Evolutionary conservation across 1,140 invertebrate species (phyloP).

Genomic region (Maconellicoccus hirsutus): DNA sequence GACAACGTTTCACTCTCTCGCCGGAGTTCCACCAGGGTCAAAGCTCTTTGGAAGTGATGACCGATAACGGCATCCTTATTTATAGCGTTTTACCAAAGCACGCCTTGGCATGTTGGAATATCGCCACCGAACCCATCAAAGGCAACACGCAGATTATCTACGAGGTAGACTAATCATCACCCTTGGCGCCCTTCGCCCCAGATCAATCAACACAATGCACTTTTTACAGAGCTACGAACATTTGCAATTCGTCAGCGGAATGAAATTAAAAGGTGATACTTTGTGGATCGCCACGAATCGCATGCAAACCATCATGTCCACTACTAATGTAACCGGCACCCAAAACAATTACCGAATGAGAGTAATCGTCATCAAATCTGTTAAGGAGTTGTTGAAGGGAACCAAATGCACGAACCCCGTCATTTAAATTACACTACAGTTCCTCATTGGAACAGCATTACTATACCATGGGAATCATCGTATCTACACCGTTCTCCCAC

Average conservation of each 20-base stretch:
- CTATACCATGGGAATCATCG: no score
- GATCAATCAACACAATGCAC: no score
- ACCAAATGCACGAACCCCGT: neutral
- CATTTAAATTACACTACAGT: no score
- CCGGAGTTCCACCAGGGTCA: constrained; percentile 29
- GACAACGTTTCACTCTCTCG: constrained; percentile 27
- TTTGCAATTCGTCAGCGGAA: constrained; percentile 30
- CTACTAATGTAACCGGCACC: neutral
- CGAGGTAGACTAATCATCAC: constrained; percentile 25
- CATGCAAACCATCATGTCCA: constrained; percentile 27
- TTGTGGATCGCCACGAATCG: constrained; percentile 28
- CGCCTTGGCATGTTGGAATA: constrained; percentile 37
- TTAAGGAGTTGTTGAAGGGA: neutral
- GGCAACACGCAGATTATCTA: constrained; percentile 27
- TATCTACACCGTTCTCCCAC: no score
- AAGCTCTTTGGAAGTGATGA: constrained; percentile 34
- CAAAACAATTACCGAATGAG: neutral
- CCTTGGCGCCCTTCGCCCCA: no score
- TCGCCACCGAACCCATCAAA: constrained; percentile 25
- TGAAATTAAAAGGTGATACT: constrained; percentile 28
- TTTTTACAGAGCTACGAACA: constrained; percentile 28
- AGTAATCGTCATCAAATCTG: neutral
- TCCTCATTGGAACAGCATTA: no score
- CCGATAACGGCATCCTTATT: constrained; percentile 30
- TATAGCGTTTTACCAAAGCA: constrained; percentile 32